A percentile compares a stretch with the other conserved stretches of the same genome.
These are phyloP conservation scores for Argentina silus DNA, from an alignment of 2,797 vertebrate genomes.

Conservation along the genomic window DNA sequence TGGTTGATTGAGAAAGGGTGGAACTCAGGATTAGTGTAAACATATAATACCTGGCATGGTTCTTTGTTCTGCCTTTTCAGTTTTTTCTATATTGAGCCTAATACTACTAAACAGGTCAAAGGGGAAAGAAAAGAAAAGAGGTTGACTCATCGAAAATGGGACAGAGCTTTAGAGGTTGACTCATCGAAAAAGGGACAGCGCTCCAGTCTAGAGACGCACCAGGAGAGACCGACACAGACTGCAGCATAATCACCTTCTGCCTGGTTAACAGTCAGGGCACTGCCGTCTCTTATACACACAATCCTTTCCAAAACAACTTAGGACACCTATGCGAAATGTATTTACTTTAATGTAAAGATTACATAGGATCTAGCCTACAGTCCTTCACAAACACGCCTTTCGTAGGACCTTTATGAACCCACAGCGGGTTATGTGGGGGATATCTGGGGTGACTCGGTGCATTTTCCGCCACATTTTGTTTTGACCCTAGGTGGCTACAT, in stretches of 20 bases:
- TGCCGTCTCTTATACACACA: neutral
- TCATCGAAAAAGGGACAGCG: slow-evolving; percentile 47
- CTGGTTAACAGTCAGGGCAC: neutral
- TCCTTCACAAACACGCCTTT: too few relatives aligned
- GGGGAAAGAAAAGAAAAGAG: neutral
- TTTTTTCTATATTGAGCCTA: neutral
- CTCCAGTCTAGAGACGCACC: slow-evolving; percentile 1
- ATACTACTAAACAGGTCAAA: neutral
- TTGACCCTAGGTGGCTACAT: neutral
- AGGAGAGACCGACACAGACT: neutral
- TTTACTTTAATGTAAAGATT: too few relatives aligned
- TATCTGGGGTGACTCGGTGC: neutral
- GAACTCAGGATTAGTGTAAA: neutral
- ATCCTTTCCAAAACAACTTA: neutral
- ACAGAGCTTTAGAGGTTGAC: slow-evolving; percentile 36
- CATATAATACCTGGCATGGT: neutral
- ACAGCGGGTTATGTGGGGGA: neutral
- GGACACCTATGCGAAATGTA: too few relatives aligned
- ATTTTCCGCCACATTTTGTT: neutral
- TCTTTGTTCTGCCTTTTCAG: slow-evolving; percentile 2
- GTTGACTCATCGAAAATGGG: slow-evolving; percentile 57
- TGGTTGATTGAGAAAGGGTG: neutral
- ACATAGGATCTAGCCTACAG: too few relatives aligned
- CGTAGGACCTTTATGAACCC: neutral
- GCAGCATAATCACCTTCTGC: neutral